These are phyloP conservation scores for Lucilia sericata DNA, from an alignment of 1,140 invertebrate species.

Conservation along the genomic window DNA sequence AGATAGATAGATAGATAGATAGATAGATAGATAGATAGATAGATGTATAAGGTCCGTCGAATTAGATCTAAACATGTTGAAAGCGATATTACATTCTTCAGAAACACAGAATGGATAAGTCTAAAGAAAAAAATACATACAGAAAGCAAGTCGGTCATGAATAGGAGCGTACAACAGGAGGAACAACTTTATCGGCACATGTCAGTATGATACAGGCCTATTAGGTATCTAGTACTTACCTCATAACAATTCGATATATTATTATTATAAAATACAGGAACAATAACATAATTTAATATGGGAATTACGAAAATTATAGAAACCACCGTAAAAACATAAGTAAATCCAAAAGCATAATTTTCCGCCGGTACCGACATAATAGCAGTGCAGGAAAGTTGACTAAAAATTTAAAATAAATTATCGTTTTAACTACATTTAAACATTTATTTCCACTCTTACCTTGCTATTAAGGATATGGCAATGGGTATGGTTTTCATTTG, in stretches of 20 bases:
- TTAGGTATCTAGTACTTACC: constrained; percentile 68
- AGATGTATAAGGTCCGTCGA: no score
- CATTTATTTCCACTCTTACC: constrained; percentile 65
- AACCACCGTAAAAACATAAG: constrained; percentile 74
- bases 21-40: no score
- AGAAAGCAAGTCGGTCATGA: no score
- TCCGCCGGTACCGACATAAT: constrained; percentile 84
- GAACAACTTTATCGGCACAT: no score
- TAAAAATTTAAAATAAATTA: constrained; percentile 59
- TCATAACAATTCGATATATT: constrained; percentile 87
- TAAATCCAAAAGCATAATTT: constrained; percentile 81
- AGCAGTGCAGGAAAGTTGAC: constrained; percentile 85
- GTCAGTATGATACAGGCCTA: no score
- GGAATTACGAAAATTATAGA: constrained; percentile 76
- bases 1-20: no score
- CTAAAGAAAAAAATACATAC: no score
- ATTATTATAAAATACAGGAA: constrained; percentile 87
- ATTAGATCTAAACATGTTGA: no score
- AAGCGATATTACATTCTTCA: no score
- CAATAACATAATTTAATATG: constrained; percentile 77
- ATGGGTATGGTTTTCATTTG: constrained; percentile 76
- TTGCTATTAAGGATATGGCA: constrained; percentile 75
- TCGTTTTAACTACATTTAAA: no score
- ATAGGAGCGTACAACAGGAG: no score
- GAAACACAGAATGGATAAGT: no score